Conservation (phyloP, 2,888 invertebrate genomes). For the Callimorpha dominula region DNA sequence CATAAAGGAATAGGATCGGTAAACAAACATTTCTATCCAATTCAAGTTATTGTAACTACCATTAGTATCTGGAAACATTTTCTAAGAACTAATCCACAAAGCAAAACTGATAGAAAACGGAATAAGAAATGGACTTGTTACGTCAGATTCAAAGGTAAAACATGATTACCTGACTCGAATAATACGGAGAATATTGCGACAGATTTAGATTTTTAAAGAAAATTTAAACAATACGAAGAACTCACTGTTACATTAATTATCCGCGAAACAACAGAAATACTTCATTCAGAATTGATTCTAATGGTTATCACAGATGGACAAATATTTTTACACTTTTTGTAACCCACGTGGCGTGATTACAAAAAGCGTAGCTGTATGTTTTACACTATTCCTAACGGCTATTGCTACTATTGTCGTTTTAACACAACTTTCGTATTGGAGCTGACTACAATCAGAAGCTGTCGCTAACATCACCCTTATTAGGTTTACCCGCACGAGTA, state of each 20-base stretch:
- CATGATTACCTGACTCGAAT: not conserved
- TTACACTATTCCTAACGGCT: too few species aligned
- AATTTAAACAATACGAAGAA: not conserved
- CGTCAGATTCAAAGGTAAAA: not conserved
- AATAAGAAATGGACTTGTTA: not conserved
- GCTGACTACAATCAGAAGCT: too few species aligned
- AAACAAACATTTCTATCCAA: not conserved
- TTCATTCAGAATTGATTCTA: not conserved
- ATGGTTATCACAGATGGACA: too few species aligned
- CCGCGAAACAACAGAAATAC: not conserved
- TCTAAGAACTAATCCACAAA: not conserved
- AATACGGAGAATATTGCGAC: not conserved
- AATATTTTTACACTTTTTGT: too few species aligned
- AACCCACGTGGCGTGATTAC: too few species aligned
- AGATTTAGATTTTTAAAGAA: not conserved
- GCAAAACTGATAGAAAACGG: not conserved
- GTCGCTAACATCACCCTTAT: too few species aligned
- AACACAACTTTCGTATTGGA: too few species aligned
- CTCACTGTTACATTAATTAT: not conserved
- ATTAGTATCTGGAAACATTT: not conserved
- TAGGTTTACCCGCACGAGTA: too few species aligned
- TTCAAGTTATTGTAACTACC: not conserved
- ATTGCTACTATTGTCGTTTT: too few species aligned
- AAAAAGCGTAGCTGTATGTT: too few species aligned
- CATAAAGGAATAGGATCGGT: not conserved